Evolutionary conservation across 1,140 invertebrate genomes (phyloP).

Genomic region (Thaumatotibia leucotreta): DNA sequence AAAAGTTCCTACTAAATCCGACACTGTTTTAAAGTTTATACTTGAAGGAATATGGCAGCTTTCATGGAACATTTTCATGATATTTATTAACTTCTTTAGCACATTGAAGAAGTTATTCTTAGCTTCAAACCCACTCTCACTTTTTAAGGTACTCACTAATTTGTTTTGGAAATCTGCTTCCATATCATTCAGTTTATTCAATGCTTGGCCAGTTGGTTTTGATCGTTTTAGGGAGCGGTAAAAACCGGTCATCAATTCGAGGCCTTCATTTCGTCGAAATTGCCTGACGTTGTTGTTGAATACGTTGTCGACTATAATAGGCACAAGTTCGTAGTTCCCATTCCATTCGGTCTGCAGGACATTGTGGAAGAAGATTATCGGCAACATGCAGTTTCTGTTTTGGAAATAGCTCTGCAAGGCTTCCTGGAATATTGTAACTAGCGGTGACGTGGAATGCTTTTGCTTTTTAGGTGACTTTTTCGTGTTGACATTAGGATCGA

Average conservation of each 20-base stretch:
- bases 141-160: constrained; percentile 32
- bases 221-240: constrained; percentile 76
- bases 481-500: constrained; percentile 33
- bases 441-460: constrained; percentile 47
- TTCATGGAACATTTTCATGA: constrained; percentile 56
- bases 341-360: constrained; percentile 80
- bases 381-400: constrained; percentile 80
- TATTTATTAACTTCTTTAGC: constrained; percentile 57
- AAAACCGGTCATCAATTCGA: constrained; percentile 80
- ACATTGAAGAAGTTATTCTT: constrained; percentile 57
- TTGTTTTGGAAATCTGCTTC: constrained; percentile 43
- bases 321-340: constrained; percentile 77
- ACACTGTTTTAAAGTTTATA: constrained; percentile 46
- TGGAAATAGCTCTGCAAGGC: constrained; percentile 78
- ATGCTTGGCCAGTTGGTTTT: constrained; percentile 37
- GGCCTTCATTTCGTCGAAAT: constrained; percentile 80
- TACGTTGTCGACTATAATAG: constrained; percentile 77
- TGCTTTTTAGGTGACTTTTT: constrained; percentile 50
- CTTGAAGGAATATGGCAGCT: constrained; percentile 44
- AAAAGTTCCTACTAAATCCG: constrained; percentile 34
- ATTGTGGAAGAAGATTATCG: constrained; percentile 80
- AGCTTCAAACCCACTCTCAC: constrained; percentile 41
- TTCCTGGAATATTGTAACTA: constrained; percentile 74
- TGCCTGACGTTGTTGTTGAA: constrained; percentile 79
- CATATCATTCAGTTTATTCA: constrained; percentile 34